Evolutionary conservation across 2,113 vertebrate species (phyloP), one percentile per base, ranked within the genome.

Genomic region (Phodopus roborovskii): DNA sequence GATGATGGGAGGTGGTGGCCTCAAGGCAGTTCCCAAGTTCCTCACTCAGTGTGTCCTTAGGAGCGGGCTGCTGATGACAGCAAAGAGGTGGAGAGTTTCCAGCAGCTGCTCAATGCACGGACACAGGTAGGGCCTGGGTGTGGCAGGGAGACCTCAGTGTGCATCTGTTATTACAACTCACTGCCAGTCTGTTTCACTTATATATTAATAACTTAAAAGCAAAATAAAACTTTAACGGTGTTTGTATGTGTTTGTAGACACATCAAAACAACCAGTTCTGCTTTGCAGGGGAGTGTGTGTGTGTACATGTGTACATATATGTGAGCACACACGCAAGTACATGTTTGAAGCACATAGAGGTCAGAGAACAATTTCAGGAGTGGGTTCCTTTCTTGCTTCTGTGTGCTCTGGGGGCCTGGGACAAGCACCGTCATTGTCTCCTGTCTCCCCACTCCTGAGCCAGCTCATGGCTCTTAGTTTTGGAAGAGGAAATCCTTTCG

Each of bases 81-180:
- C 92, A 99, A 99, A 62, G 99, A 99, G 95, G 99, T 99, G 87
- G 99, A 99, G 50, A 99, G 99, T 13, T 99, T 99, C 96, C 99
- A 99, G 96, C 99, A 99, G 98, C 98, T 99, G 58, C 99, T 99
- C 0, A 98, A 98, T n/a, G 99, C 99, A 1, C 98, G 99, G 92
- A 99, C 99, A 0, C 99, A 99, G 99, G 99, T 97, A 53, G n/a
- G 45, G 30, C 36, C 24, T 7, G 19, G 36, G 74, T 26, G 50
- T 26, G n/a, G 12, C 16, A 71, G 24, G 5, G 66, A 30, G 36
- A 62, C 12, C 50, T 58, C 16, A 62, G 42, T 88, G 42, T 82
- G 86, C 22, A 83, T 8, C 48, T 22, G 8, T 24, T 0, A 7
- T 70, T 2, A 42, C 17, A 13, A 5, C 70, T 12, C n/a, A 56